Evolutionary conservation across 2,797 vertebrate species (phyloP).

Genomic region (Pelobates cultripes): DNA sequence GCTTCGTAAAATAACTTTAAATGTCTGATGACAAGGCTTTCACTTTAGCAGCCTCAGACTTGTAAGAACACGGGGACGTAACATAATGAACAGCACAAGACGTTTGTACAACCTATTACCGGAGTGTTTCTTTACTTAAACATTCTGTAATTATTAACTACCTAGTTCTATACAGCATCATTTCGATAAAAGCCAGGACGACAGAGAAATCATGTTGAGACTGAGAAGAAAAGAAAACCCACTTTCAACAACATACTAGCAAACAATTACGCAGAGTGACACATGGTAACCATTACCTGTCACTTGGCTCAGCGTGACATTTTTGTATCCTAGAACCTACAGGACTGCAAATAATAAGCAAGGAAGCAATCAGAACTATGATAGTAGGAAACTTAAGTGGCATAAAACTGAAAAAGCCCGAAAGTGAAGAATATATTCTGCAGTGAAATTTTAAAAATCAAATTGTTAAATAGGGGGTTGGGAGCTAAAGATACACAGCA

Average conservation of each 20-base stretch:
- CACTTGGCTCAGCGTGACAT: slow-evolving; percentile 33
- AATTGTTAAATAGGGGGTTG: slow-evolving; percentile 6
- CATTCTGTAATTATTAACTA: slow-evolving; percentile 34
- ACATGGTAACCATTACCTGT: slow-evolving; percentile 49
- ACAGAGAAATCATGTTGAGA: not conserved
- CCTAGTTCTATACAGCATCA: slow-evolving; percentile 4
- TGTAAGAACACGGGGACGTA: not conserved
- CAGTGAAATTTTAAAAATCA: slow-evolving; percentile 31
- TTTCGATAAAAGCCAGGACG: slow-evolving; percentile 3
- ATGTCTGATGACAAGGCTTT: not conserved
- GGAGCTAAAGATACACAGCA: no score
- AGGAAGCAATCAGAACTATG: slow-evolving; percentile 49
- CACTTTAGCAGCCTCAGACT: not conserved
- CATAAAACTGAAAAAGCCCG: slow-evolving; percentile 24
- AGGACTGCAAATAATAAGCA: slow-evolving; percentile 48
- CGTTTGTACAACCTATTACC: not conserved
- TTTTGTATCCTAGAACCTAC: slow-evolving; percentile 41
- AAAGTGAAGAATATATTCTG: slow-evolving; percentile 29
- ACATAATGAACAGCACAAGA: not conserved
- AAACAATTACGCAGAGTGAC: slow-evolving; percentile 49
- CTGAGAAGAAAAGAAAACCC: not conserved
- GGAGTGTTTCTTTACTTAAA: not conserved
- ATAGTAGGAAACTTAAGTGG: slow-evolving; percentile 49
- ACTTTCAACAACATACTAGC: slow-evolving; percentile 27
- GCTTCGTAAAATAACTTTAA: not conserved